Evolutionary conservation across 2,113 vertebrate genomes (phyloP), one percentile per base, ranked within the genome.

Genomic region (Microtus ochrogaster): DNA sequence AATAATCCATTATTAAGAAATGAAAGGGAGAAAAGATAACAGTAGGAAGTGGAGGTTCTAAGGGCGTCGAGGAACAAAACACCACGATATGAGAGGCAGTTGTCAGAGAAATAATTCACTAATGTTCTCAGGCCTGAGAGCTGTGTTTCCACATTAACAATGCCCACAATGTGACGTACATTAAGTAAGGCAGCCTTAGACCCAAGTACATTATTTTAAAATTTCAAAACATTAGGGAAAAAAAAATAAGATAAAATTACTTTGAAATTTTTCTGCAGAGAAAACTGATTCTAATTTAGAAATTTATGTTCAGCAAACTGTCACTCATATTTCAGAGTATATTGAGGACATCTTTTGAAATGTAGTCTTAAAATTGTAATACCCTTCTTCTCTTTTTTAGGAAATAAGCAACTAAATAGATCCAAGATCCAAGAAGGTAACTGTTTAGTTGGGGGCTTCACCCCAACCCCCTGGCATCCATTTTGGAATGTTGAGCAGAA

Each of bases 271-370:
- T 39, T 79, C 6, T 55, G 19, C 17, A 10, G 24, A 39, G 10
- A 81, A 82, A 84, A 90, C 92, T 9, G 0, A 26, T 81, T 94
- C 74, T 79, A 94, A 88, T 73, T n/a, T 89, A 74, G 65, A 95
- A 79, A 88, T 88, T 24, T 92, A 21, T 55, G 9, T 76, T 41
- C 11, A 65, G 49, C 66, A 89, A 65, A 85, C 16, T 78, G 36
- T 55, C 24, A 36, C 1, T 82, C 39, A 77, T n/a, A 19, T 17
- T 96, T 92, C 10, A 41, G 28, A 92, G 73, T 33, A 79, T 58
- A 47, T 70, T 55, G 39, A 89, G 49, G 66, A 47, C 39, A 89
- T 81, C 52, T 92, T 87, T 11, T 85, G n/a, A 81, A 82, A 77
- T 39, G 2, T 30, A 76, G 3, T 41, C 33, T 81, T 36, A 79